Evolutionary conservation across 2,113 vertebrate genomes (phyloP).

Genomic region (Lepus americanus): DNA sequence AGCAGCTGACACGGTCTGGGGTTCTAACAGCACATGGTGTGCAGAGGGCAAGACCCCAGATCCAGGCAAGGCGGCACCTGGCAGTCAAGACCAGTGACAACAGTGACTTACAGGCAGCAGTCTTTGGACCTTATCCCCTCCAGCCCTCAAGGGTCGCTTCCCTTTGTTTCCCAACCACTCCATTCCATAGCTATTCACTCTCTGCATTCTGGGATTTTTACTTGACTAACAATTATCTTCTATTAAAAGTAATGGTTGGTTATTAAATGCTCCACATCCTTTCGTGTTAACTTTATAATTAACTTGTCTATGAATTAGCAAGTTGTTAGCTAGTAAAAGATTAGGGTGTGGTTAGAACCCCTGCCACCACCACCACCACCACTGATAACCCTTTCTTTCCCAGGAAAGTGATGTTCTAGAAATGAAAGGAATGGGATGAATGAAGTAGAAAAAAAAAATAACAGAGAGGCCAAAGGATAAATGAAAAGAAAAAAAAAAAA

Average conservation of each 20-base stretch:
- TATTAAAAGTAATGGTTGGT: slow-evolving; percentile 18
- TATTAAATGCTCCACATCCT: slow-evolving; percentile 6
- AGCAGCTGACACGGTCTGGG: not conserved
- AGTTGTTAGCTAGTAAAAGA: not conserved
- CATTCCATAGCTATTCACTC: not conserved
- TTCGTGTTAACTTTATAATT: slow-evolving; percentile 31
- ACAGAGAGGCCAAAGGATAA: not conserved
- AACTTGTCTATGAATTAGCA: not conserved
- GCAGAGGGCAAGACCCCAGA: not conserved
- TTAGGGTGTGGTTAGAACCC: not conserved
- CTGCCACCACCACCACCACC: not conserved
- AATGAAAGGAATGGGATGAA: not conserved
- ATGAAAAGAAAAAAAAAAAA: accelerated
- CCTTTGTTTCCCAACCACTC: not conserved
- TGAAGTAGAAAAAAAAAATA: not conserved
- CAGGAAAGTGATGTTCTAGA: not conserved
- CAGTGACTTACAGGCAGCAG: not conserved
- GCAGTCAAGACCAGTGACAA: not conserved
- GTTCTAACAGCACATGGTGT: not conserved
- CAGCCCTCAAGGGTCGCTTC: not conserved
- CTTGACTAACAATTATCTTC: not conserved
- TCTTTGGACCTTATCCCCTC: not conserved
- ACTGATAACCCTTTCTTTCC: not conserved
- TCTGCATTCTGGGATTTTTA: slow-evolving; percentile 40
- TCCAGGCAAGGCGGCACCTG: not conserved